Conservation (phyloP, 2,888 invertebrate species). For the Tetragonisca angustula region DNA sequence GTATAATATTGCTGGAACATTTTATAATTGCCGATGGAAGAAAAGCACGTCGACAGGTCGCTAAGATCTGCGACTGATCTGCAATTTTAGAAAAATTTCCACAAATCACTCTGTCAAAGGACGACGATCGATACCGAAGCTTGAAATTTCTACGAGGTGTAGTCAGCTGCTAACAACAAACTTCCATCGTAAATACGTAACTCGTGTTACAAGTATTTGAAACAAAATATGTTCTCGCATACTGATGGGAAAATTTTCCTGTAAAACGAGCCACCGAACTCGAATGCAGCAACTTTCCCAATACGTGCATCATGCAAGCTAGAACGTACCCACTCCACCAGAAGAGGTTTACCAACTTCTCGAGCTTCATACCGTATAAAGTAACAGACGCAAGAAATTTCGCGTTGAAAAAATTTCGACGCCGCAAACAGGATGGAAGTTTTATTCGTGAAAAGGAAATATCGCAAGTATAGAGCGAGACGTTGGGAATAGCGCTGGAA, state of each 20-base stretch:
- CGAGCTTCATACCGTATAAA: not conserved
- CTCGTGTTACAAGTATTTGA: constrained; percentile 3
- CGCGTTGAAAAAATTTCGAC: not conserved
- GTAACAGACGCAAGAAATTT: not conserved
- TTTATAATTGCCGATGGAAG: not conserved
- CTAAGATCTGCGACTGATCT: not conserved
- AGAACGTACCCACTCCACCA: not conserved
- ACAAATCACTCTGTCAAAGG: not conserved
- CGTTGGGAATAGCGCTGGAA: too few relatives aligned
- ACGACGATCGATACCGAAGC: constrained; percentile 6
- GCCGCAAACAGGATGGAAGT: not conserved
- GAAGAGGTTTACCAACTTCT: constrained; percentile 9
- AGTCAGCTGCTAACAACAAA: not conserved
- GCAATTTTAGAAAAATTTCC: not conserved
- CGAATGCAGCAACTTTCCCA: constrained; percentile 18
- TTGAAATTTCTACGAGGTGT: constrained; percentile 4
- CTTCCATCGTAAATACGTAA: not conserved
- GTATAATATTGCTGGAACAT: too few relatives aligned
- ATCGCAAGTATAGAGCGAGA: not conserved
- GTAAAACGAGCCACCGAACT: constrained; percentile 9
- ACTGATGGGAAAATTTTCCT: not conserved
- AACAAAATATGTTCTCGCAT: constrained; percentile 3
- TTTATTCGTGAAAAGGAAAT: not conserved
- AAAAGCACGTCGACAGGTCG: not conserved
- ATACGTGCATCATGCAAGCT: constrained; percentile 5